Evolutionary conservation across 2,113 vertebrate genomes (phyloP).

Genomic region (Pelmatolapia mariae): DNA sequence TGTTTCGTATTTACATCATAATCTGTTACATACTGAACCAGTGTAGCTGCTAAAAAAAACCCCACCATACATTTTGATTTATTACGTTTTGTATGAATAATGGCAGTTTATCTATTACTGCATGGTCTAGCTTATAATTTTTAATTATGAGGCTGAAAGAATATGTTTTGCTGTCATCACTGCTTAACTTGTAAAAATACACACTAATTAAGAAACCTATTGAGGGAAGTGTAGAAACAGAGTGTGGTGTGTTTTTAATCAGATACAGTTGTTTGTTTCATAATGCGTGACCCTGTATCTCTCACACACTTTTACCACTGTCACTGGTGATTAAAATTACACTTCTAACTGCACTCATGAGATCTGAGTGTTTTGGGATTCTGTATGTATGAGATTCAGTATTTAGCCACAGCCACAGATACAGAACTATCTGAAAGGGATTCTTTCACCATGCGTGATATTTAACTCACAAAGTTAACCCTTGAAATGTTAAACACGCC

Average conservation of each 20-base stretch:
- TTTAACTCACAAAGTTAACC: background rate
- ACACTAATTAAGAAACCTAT: background rate
- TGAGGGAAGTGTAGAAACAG: background rate
- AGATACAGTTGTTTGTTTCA: background rate
- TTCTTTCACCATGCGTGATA: background rate
- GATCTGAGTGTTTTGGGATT: background rate
- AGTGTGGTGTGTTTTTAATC: background rate
- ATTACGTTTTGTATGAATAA: conserved; percentile 3
- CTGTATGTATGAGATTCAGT: background rate
- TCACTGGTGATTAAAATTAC: background rate
- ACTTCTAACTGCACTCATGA: background rate
- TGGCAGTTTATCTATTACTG: background rate
- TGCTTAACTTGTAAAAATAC: background rate
- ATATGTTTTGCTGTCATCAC: background rate
- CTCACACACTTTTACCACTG: background rate
- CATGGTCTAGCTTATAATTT: background rate
- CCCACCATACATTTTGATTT: background rate
- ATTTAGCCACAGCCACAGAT: background rate
- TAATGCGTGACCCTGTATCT: background rate
- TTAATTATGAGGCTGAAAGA: background rate
- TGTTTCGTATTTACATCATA: background rate
- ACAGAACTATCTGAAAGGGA: background rate
- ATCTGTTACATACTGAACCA: background rate
- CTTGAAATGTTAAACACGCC: background rate
- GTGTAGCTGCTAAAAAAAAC: background rate